Conservation (phyloP, 1,140 invertebrate species). For the Chionoecetes opilio region DNA sequence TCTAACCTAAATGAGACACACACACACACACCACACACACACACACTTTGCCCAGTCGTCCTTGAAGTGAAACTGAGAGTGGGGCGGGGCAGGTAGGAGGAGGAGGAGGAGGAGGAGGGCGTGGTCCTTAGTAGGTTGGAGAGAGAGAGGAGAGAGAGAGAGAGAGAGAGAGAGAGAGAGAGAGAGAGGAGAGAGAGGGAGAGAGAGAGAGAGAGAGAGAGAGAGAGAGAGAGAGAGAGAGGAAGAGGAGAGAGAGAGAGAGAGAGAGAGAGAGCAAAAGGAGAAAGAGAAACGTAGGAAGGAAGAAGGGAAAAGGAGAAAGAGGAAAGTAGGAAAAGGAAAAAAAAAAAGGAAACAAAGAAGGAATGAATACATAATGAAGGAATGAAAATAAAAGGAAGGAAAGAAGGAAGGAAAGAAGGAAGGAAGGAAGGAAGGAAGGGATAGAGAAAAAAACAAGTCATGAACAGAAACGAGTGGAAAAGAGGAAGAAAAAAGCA, state of each 20-base stretch:
- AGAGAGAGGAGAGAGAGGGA: no score
- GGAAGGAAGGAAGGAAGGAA: no score
- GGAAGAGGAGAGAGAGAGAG: background rate
- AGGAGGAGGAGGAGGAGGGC: slow-evolving; percentile 14
- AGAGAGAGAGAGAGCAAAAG: background rate
- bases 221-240: slow-evolving; percentile 10
- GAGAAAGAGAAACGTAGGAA: background rate
- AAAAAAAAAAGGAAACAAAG: no score
- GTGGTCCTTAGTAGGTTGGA: background rate
- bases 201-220: no score
- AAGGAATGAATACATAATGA: no score
- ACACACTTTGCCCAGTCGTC: background rate
- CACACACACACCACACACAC: slow-evolving; percentile 16
- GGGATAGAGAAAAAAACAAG: no score
- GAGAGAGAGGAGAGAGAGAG: background rate
- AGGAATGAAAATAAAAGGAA: no score
- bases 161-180: no score
- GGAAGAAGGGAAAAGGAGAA: no score
- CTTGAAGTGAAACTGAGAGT: slow-evolving; percentile 7
- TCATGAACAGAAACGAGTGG: no score
- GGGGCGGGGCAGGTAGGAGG: background rate
- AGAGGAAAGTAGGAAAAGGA: no score
- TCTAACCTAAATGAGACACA: background rate
- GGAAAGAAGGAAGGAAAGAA: background rate
- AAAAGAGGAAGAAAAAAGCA: no score